Percentiles rank a stretch among this genome's conserved stretches.
Evolutionary conservation across 2,113 vertebrate species (phyloP).

Genomic region (Myotis brandtii): DNA sequence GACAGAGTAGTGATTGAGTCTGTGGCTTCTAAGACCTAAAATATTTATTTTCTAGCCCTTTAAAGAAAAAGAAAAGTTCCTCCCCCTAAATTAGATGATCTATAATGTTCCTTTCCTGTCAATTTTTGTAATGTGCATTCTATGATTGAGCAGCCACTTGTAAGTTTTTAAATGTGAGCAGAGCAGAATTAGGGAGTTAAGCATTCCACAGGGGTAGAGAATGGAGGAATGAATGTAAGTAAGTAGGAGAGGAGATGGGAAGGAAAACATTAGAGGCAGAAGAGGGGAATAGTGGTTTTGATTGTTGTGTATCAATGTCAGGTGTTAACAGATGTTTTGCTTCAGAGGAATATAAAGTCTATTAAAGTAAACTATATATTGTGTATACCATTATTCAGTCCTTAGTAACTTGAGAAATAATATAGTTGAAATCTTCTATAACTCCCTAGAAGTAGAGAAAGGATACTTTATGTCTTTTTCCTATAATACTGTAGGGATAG

Average conservation of each 20-base stretch:
- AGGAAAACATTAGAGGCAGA: background rate
- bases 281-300: background rate
- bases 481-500: no score
- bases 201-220: background rate
- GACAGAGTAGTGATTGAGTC: background rate
- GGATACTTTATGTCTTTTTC: accelerated
- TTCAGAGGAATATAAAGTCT: background rate
- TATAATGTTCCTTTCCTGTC: accelerated
- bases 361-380: accelerated
- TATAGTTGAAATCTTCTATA: accelerated
- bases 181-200: background rate
- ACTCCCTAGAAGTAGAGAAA: background rate
- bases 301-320: background rate
- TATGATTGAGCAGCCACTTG: background rate
- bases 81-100: background rate
- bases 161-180: background rate
- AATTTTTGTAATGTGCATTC: background rate
- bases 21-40: background rate
- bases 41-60: background rate
- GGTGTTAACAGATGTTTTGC: background rate
- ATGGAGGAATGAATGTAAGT: background rate
- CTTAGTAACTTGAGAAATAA: background rate
- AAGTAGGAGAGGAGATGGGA: background rate
- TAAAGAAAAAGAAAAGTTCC: background rate
- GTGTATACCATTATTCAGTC: background rate